Base-by-base conservation (phyloP, 2,113 vertebrate genomes). In the Parus major region DNA sequence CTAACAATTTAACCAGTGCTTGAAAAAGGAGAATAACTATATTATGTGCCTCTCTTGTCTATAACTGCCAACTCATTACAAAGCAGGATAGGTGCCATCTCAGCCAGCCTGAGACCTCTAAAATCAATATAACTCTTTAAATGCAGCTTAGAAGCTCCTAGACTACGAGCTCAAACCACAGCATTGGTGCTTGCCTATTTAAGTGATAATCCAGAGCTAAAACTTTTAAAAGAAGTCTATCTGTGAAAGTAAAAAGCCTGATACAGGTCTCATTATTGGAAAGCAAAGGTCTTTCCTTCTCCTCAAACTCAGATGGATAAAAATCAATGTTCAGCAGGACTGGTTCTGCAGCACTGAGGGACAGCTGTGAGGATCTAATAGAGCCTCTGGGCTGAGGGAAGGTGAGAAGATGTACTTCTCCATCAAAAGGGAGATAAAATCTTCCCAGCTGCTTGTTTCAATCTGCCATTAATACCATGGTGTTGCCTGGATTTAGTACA, bases 1-100 rank as follows among this genome's bases (percentile, higher is more conserved):
- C 79, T 90, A 91, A 91, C 93, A 72, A 73, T 95, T 95, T 91
- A 94, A 81, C 75, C 79, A 77, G 55, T 60, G 29, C 56, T 94
- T 73, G 50, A 52, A 60, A 80, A 77, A 83, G 29, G n/a, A 71
- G 68, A 88, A 92, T 57, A 95, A 69, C 70, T 77, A 9, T 65
- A 39, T 82, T 70, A 56, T 25, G 33, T 82, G 35, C 35, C 15
- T 85, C 29, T 73, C 71, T 69, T 70, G 60, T 52, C 71, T 50
- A 9, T 59, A 88, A n/a, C 59, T 86, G 82, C 47, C 78, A 66
- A 35, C 90, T 92, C 56, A 77, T 86, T 90, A 71, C 35, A 20
- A 46, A 73, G 39, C 50, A 72, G 87, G 86, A 66, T 35, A 92
- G 82, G 59, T 93, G 60, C 39, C 52, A 61, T 86, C 66, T 76